phyloP scores from a whole-genome alignment of 2,113 vertebrate species.

The Clarias macrocephalus region DNA sequence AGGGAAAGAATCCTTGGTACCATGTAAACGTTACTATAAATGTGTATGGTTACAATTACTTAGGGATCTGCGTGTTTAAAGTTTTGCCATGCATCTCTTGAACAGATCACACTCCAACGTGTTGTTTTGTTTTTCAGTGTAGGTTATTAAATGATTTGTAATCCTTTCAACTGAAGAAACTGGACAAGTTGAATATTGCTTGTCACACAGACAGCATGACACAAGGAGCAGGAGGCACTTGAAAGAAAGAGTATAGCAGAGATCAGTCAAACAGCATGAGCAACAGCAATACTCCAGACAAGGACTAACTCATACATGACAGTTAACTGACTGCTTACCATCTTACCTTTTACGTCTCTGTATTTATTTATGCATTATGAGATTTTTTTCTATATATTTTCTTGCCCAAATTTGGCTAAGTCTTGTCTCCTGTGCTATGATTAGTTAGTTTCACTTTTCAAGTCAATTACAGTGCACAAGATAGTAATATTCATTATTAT shows the following conservation, averaged over 20 bases:
- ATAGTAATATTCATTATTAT: background rate
- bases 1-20: background rate
- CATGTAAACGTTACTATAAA: background rate
- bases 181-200: background rate
- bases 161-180: background rate
- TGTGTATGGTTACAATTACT: background rate
- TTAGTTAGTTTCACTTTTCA: background rate
- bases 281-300: background rate
- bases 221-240: slow-evolving; percentile 12
- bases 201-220: background rate
- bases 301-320: background rate
- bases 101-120: background rate
- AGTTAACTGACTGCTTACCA: background rate
- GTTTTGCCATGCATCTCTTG: background rate
- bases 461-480: background rate
- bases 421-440: background rate
- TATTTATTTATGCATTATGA: background rate
- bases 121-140: background rate
- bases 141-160: background rate
- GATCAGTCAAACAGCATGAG: background rate
- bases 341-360: background rate
- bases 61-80: background rate
- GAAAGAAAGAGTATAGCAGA: slow-evolving; percentile 12
- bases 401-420: background rate
- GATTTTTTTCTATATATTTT: background rate